Base-by-base conservation (phyloP, 2,797 vertebrate genomes). In the Gadopsis bispinosus region DNA sequence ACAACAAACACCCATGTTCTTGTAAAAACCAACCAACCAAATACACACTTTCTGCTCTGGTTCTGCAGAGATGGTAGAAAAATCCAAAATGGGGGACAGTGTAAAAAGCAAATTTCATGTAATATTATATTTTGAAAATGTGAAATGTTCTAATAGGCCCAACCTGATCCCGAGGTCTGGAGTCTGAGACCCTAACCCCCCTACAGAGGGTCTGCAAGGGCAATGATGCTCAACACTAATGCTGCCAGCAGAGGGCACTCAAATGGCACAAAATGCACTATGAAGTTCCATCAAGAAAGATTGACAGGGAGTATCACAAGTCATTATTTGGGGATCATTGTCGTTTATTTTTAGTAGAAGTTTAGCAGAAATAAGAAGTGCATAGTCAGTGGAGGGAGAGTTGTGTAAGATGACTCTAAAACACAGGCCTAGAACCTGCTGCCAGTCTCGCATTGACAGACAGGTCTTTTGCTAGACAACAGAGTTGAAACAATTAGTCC, bases 221-320 rank as follows among this genome's bases (percentile, higher is more conserved):
- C 11, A 20, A 1, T 45, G 29, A 39, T 53, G 59, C n/a, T 39
- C 14, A n/a, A 2, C 51, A 22, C 4, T 35, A 9, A 1, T 20
- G 1, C 3, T 3, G 12, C 72, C 83, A 88, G 56, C 45, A 85
- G 86, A 81, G 78, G 78, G 83, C 7, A 54, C 51, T 47, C 61
- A 54, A 33, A 39, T 35, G 17, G 19, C 74, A 85, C 33, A n/a
- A 16, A 33, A 50, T 62, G 20, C 17, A 43, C 41, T 35, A 17
- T 35, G 33, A 31, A 14, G 1, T n/a, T 1, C 31, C 4, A 7
- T 20, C 9, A 68, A 10, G 5, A n/a, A n/a, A 22, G 17, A 37
- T 7, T 50, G 26, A 56, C 26, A n/a, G 5, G n/a, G 41, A 61
- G 35, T 16, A 4, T n/a, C 26, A 17, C 16, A 39, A 55, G 22